Conservation (phyloP, 2,888 invertebrate genomes). For the Notocelia uddmanniana region DNA sequence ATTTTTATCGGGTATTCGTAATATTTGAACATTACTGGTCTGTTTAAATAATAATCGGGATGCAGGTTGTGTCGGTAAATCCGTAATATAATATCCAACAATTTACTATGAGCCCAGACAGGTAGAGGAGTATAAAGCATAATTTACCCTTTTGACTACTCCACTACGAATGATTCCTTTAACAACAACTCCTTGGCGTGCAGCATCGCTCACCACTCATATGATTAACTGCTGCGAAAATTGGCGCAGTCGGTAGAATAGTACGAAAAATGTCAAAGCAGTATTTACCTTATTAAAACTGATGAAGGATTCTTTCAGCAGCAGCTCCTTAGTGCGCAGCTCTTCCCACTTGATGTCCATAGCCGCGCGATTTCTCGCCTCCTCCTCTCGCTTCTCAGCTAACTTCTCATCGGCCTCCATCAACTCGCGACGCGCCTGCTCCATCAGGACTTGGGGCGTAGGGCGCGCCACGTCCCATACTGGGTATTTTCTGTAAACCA, state of each 20-base stretch:
- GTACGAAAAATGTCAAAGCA: constrained; percentile 49
- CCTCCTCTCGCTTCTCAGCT: constrained; percentile 73
- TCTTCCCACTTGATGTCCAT: constrained; percentile 86
- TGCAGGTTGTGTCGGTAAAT: background rate
- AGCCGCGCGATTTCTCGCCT: constrained; percentile 66
- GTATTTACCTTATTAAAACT: constrained; percentile 83
- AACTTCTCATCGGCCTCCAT: constrained; percentile 81
- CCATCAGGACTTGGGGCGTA: constrained; percentile 84
- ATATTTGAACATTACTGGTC: background rate
- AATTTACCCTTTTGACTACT: too few species aligned
- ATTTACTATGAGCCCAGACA: too few species aligned
- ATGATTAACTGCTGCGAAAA: too few species aligned
- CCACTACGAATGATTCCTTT: too few species aligned
- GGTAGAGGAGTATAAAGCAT: too few species aligned
- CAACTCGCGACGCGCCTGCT: constrained; percentile 83
- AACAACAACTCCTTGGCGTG: too few species aligned
- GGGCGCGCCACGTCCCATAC: constrained; percentile 87
- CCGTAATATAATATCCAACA: too few species aligned
- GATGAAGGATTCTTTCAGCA: constrained; percentile 85
- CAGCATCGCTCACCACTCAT: too few species aligned
- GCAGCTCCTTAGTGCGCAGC: constrained; percentile 79
- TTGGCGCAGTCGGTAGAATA: too few species aligned
- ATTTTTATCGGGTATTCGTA: background rate
- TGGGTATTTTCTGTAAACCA: constrained; percentile 83
- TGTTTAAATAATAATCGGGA: background rate